These are phyloP conservation scores for Chromoteleia sp. DNA, from an alignment of 2,888 invertebrate species.

Conservation along the genomic window DNA sequence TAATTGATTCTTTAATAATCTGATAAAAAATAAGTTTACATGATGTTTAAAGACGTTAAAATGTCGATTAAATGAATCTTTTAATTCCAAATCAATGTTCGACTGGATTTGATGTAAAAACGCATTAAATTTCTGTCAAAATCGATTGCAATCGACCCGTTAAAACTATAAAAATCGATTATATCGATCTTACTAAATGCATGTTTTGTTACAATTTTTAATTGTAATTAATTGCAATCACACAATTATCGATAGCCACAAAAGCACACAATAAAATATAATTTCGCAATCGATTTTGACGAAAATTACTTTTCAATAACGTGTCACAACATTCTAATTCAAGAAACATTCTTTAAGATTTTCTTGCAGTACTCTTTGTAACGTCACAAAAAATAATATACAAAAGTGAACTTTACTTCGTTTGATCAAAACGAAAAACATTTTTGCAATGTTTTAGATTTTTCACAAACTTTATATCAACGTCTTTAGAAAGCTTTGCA, in stretches of 20 bases:
- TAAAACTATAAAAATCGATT: slow-evolving; percentile 23
- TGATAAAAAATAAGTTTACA: no score
- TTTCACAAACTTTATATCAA: slow-evolving; percentile 1
- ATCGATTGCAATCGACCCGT: slow-evolving; percentile 13
- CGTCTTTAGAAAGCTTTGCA: slow-evolving; percentile 5
- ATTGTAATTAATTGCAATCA: slow-evolving; percentile 16
- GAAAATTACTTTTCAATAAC: neutral
- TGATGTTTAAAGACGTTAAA: no score
- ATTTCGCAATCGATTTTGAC: slow-evolving; percentile 10
- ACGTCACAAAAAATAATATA: no score
- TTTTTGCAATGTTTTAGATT: neutral
- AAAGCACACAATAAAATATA: neutral
- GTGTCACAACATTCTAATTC: neutral
- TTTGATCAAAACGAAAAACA: slow-evolving; percentile 15
- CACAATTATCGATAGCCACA: neutral
- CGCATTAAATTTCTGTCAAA: slow-evolving; percentile 8
- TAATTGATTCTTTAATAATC: no score
- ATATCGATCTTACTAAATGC: slow-evolving; percentile 17
- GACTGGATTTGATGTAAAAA: slow-evolving; percentile 29
- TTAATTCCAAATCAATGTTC: neutral
- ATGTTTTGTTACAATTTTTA: slow-evolving; percentile 30
- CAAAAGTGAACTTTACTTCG: no score
- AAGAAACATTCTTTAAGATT: neutral
- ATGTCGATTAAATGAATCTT: neutral
- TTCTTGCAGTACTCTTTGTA: no score